These are phyloP conservation scores for Melanostoma mellinum DNA, from an alignment of 2,888 invertebrate species.

Conservation along the genomic window DNA sequence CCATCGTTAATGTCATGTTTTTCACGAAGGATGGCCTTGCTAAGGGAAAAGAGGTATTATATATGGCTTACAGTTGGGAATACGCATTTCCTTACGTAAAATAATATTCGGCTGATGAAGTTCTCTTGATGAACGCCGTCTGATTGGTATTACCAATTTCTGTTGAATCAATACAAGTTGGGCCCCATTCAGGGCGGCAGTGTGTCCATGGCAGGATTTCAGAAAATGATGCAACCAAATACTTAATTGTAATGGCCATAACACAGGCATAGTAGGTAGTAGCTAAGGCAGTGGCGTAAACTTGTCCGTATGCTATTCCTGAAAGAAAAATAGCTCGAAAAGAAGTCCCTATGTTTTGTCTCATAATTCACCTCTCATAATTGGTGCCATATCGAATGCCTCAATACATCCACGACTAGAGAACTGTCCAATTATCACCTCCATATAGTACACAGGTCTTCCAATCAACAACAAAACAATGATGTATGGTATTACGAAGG, in stretches of 20 bases:
- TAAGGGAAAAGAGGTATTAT: conserved; percentile 73
- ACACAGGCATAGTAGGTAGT: conserved; percentile 87
- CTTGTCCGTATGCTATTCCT: conserved; percentile 85
- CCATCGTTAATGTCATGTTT: conserved; percentile 82
- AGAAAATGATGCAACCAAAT: conserved; percentile 85
- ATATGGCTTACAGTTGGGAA: not conserved
- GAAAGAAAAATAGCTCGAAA: not conserved
- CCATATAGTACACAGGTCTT: conserved; percentile 88
- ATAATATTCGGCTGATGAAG: conserved; percentile 81
- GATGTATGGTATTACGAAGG: conserved; percentile 87
- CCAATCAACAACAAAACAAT: conserved; percentile 86
- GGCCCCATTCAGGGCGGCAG: conserved; percentile 84
- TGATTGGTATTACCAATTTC: conserved; percentile 68
- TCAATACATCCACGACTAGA: conserved; percentile 87
- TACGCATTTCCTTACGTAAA: conserved; percentile 77
- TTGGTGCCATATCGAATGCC: conserved; percentile 86
- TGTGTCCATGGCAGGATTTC: conserved; percentile 85
- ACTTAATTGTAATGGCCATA: conserved; percentile 86
- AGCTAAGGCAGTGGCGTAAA: conserved; percentile 83
- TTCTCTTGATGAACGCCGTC: conserved; percentile 60
- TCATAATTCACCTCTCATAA: conserved; percentile 85
- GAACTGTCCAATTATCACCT: conserved; percentile 89
- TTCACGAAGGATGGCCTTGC: conserved; percentile 83
- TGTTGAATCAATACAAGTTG: conserved; percentile 78
- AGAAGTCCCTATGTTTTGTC: no score